Percentiles rank a stretch among this genome's conserved stretches.
These are phyloP conservation scores for Morone saxatilis DNA, from an alignment of 2,113 vertebrate genomes.

Conservation along the genomic window DNA sequence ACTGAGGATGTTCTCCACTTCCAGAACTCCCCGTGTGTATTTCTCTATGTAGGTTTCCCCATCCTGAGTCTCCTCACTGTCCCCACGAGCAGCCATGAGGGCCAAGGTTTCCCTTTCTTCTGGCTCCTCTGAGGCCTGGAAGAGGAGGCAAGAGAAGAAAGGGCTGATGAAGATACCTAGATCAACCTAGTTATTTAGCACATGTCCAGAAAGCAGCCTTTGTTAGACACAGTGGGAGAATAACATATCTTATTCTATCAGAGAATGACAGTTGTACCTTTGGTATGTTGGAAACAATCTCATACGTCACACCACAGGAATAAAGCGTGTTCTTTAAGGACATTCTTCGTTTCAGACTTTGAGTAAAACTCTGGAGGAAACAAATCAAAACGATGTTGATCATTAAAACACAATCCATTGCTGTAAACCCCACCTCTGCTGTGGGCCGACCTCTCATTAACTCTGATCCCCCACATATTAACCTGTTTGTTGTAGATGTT, in stretches of 20 bases:
- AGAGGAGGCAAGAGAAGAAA: background rate
- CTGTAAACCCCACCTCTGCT: background rate
- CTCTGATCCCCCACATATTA: background rate
- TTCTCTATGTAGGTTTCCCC: constrained; percentile 98
- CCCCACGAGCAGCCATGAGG: constrained; percentile 94
- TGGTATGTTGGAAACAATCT: constrained; percentile 99
- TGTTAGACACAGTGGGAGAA: background rate
- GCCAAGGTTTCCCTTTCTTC: constrained; percentile 97
- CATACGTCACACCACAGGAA: constrained; percentile 95
- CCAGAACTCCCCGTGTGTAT: constrained; percentile 93
- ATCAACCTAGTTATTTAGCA: background rate
- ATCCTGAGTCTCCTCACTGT: constrained; percentile 88
- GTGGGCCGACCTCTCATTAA: background rate
- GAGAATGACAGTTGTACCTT: constrained; percentile 86
- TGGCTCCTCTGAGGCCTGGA: constrained; percentile 95
- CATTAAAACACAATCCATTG: background rate
- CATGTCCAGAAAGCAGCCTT: background rate
- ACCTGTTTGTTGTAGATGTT: constrained; percentile 99
- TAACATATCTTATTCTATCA: background rate
- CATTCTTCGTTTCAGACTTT: constrained; percentile 97
- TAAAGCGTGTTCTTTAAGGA: constrained; percentile 93
- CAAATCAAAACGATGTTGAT: background rate
- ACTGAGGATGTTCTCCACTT: constrained; percentile 96
- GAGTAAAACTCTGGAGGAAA: constrained; percentile 93
- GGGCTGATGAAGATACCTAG: background rate